These are phyloP conservation scores for Hydrotaea cyrtoneurina DNA, from an alignment of 2,888 invertebrate genomes.

Conservation along the genomic window DNA sequence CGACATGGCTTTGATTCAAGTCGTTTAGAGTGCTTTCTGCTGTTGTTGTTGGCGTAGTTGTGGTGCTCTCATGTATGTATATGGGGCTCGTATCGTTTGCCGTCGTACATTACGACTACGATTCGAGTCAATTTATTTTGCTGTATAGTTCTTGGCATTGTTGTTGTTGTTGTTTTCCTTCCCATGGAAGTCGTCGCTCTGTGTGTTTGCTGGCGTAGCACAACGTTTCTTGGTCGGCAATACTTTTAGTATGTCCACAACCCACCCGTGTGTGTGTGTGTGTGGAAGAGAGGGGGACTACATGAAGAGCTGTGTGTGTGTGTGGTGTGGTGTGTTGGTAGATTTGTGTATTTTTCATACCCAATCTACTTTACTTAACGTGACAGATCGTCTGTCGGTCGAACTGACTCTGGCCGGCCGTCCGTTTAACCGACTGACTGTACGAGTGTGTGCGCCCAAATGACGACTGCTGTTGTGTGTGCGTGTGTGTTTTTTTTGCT, in stretches of 20 bases:
- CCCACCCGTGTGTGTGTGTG: background rate
- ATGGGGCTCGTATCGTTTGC: constrained; percentile 6
- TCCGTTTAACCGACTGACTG: background rate
- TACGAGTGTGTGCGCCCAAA: background rate
- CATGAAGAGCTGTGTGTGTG: background rate
- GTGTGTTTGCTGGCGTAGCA: background rate
- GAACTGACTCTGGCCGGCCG: background rate
- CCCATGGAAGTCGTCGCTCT: background rate
- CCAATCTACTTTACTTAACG: constrained; percentile 48
- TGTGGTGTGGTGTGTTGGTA: background rate
- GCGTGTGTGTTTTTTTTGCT: constrained; percentile 19
- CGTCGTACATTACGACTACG: constrained; percentile 14
- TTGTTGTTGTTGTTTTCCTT: constrained; percentile 4
- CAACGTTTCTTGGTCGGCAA: background rate
- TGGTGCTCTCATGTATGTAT: constrained; percentile 3
- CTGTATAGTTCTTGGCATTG: background rate
- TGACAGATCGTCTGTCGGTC: constrained; percentile 27
- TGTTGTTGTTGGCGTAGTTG: constrained; percentile 16
- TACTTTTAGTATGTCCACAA: background rate
- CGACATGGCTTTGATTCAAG: constrained; percentile 1
- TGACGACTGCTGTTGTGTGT: background rate
- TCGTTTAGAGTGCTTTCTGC: constrained; percentile 4
- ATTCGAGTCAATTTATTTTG: constrained; percentile 31
- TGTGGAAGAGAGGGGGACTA: background rate
- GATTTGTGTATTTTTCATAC: constrained; percentile 31